Conservation (phyloP, 2,113 vertebrate genomes). For the Prunella fulvescens region DNA sequence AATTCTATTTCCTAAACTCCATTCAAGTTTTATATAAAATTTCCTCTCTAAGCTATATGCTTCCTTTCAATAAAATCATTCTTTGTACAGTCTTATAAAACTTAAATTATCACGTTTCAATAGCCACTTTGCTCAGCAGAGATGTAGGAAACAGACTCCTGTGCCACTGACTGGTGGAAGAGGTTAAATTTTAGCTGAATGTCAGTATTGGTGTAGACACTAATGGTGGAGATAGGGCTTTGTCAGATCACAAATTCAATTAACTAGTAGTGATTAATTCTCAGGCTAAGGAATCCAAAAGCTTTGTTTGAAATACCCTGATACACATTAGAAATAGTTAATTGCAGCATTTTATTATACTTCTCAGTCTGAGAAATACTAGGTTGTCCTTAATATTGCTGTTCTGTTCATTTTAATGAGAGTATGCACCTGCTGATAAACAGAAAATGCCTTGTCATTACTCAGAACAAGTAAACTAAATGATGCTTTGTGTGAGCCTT, state of each 20-base stretch:
- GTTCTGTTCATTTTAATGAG: background rate
- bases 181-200: background rate
- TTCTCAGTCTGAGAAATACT: background rate
- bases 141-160: background rate
- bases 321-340: background rate
- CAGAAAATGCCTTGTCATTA: background rate
- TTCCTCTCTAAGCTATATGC: background rate
- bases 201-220: background rate
- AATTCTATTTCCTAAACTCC: background rate
- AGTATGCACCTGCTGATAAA: background rate
- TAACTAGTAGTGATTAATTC: conserved; percentile 41
- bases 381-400: background rate
- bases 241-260: conserved; percentile 36
- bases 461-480: background rate
- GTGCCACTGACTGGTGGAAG: background rate
- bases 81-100: background rate
- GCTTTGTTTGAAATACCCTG: background rate
- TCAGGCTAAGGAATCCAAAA: conserved; percentile 2
- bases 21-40: background rate
- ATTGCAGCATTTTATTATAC: background rate
- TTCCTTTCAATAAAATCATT: background rate
- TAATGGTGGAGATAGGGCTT: conserved; percentile 4
- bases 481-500: background rate
- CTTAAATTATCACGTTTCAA: background rate
- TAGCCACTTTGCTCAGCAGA: conserved; percentile 8